A percentile compares a stretch with the other conserved stretches of the same genome.
These are phyloP conservation scores for Agrotis clavis DNA, from an alignment of 2,888 invertebrate species.

Conservation along the genomic window DNA sequence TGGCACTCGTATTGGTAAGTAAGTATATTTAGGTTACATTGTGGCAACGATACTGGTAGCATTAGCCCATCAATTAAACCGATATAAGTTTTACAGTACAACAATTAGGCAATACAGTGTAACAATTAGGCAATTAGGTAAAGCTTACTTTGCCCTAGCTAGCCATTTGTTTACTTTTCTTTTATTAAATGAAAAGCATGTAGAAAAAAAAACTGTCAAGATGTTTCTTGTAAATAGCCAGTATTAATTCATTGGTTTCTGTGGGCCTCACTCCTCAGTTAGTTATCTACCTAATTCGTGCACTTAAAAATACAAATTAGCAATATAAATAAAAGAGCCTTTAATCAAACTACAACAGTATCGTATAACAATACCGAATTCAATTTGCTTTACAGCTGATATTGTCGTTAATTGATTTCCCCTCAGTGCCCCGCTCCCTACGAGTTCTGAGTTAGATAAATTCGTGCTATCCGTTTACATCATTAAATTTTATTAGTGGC, in stretches of 20 bases:
- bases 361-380: slow-evolving; percentile 76
- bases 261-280: neutral
- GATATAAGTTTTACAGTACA: neutral
- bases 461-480: slow-evolving; percentile 90
- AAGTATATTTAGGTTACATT: slow-evolving; percentile 30
- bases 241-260: neutral
- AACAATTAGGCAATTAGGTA: too few relatives aligned
- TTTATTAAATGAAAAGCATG: neutral
- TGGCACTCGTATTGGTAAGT: slow-evolving; percentile 3
- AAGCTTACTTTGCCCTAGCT: too few relatives aligned
- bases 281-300: slow-evolving; percentile 3
- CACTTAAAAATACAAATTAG: slow-evolving; percentile 48
- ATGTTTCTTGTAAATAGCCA: neutral
- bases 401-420: slow-evolving; percentile 87
- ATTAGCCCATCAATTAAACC: neutral
- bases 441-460: slow-evolving; percentile 85
- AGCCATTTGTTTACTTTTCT: neutral
- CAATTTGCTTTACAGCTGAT: slow-evolving; percentile 83
- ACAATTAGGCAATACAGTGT: too few relatives aligned
- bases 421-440: slow-evolving; percentile 81
- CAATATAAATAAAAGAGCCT: slow-evolving; percentile 34
- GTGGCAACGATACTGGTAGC: neutral
- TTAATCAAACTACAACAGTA: slow-evolving; percentile 76
- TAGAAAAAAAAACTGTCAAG: neutral
- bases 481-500: slow-evolving; percentile 91